Base-by-base conservation (phyloP, 2,888 invertebrate genomes). In the Seira ritae region DNA sequence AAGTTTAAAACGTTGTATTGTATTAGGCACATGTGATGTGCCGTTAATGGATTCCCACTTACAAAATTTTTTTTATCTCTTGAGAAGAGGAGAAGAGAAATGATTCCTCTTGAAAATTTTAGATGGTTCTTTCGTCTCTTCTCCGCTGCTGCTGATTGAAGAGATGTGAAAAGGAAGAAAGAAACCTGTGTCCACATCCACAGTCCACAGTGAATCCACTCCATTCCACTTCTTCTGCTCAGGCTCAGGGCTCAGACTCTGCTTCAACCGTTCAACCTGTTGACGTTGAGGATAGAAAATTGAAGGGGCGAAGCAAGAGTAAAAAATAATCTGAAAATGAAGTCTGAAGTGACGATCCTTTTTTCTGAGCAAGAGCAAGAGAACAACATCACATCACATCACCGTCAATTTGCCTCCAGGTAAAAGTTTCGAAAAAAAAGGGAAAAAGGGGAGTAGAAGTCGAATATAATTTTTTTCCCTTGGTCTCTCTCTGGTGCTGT, bases 391-490 rank as follows among this genome's bases (percentile, higher is more conserved):
- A 31, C 31, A n/a, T 15, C 3, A 50, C 50, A 50, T 15, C 70
- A n/a, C 62, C 70, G 8, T 70, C 60, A 50, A 65, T 55, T 81
- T 24, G 76, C 81, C 81, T 81, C 81, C 81, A 81, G 81, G 81
- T 81, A 80, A 71, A 46, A 50, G 50, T 50, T 50, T 50, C 50
- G 17, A 50, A 75, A 42, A 65, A 73, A 70, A 73, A 70, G 66
- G 75, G 73, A 73, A 73, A 65, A 65, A 74, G 66, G 62, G 81
- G 67, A 81, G 75, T 50, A 50, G 50, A 50, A 74, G 66, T 37
- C 75, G 67, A 81, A 70, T 50, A 50, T 3, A 50, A 74, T 24
- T 37, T 19, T 68, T 80, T 67, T 46, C 65, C 55, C 31, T 50
- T 77, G 62, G 73, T 6, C 50, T 31, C 62, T n/a, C 31, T 31